Evolutionary conservation across 2,797 vertebrate species (phyloP), one percentile per base, ranked within the genome.

Genomic region (Leptoclinus maculatus): DNA sequence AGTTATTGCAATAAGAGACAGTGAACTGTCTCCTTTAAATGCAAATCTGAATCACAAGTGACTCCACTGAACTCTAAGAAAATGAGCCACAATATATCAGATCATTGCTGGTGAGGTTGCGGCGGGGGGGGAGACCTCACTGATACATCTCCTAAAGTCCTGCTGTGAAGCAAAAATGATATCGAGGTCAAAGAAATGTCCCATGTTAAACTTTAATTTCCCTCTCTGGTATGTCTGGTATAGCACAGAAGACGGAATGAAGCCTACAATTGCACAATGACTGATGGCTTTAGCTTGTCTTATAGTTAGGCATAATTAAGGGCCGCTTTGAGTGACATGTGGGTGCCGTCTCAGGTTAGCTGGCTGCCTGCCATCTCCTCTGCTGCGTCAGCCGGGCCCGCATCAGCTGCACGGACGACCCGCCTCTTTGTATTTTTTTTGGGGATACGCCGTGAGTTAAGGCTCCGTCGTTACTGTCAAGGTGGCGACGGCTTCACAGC

Each of bases 21-120:
- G 53, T 8, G 45, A 25, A 36, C 32, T 5, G 32, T 59, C 59
- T 75, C 36, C 12, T 69, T 65, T 23, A 17, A 66, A 74, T 49
- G 54, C 14, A 62, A 68, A 75, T 72, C 45, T 53, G 38, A 74
- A 17, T 51, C 68, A 29, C 47, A 2, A 49, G 32, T 2, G 32
- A 36, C 12, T 29, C 51, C 23, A 17, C 11, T 43, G 56, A 57
- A 64, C 65, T 64, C 16, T 57, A 41, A 71, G 43, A 54, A 51
- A 14, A 65, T 25, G 2, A 45, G 7, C 6, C 29, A 64, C 23
- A 54, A 25, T 34, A 51, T 34, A 21, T 59, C 58, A 64, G 36
- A 53, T 76, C 47, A 23, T 16, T 59, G 45, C 3, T 27, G 43
- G 32, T 60, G 25, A n/a, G 21, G 16, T 3, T 38, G 17, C 51